These are phyloP conservation scores for Camelus dromedarius DNA, from an alignment of 2,113 vertebrate genomes.

Conservation along the genomic window DNA sequence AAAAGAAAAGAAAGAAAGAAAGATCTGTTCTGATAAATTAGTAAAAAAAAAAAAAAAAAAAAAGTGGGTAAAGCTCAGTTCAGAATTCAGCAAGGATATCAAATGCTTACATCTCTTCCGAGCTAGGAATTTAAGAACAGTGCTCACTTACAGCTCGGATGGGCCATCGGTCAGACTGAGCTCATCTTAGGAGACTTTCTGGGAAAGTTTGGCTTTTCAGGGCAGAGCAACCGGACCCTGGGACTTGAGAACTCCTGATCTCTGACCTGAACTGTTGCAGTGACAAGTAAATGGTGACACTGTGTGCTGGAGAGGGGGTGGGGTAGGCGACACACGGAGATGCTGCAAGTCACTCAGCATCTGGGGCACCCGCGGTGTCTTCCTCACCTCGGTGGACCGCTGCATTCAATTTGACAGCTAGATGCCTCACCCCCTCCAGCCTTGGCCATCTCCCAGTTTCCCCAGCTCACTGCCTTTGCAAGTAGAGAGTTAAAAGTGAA, in stretches of 20 bases:
- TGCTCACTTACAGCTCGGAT: rapidly evolving
- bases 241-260: neutral
- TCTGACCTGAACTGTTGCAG: neutral
- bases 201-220: neutral
- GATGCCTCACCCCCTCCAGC: neutral
- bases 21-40: neutral
- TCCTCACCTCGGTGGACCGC: rapidly evolving
- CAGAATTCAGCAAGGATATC: neutral
- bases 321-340: neutral
- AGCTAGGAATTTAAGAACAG: neutral
- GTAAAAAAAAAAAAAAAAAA: too few relatives aligned
- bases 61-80: neutral
- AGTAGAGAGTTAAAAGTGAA: neutral
- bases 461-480: neutral
- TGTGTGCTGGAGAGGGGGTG: rapidly evolving
- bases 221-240: neutral
- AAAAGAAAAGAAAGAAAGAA: too few relatives aligned
- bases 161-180: neutral
- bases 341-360: neutral
- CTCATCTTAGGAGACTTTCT: neutral
- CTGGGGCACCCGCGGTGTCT: neutral
- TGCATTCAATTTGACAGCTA: neutral
- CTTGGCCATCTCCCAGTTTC: neutral
- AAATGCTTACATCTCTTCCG: neutral
- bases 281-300: neutral